Percentiles rank a stretch among this genome's conserved stretches.
These are phyloP conservation scores for Machaerirhynchus nigripectus DNA, from an alignment of 2,113 vertebrate species.

Conservation along the genomic window DNA sequence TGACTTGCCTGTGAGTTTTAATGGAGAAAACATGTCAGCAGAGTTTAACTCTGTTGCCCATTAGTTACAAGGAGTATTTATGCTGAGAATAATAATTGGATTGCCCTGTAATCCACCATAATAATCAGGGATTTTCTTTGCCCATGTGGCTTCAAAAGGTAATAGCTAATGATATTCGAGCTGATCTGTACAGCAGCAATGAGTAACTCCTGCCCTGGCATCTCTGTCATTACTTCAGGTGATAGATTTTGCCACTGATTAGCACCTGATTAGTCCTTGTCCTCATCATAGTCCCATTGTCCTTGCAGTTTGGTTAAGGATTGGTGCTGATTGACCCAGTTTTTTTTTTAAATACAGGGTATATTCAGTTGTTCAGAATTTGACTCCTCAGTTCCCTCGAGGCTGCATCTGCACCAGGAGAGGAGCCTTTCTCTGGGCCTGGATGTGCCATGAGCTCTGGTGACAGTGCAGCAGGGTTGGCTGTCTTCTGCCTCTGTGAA, in stretches of 20 bases:
- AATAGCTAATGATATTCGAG: background rate
- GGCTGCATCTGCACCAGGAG: background rate
- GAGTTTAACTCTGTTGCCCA: background rate
- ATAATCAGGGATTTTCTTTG: constrained; percentile 14
- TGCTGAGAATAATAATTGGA: background rate
- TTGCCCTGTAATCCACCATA: constrained; percentile 14
- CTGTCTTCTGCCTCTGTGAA: background rate
- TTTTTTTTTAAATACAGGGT: background rate
- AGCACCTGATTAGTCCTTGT: background rate
- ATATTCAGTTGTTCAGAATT: background rate
- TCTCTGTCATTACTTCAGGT: background rate
- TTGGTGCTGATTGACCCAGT: background rate
- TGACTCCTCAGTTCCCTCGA: background rate
- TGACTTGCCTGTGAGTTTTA: background rate
- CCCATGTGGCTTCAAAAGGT: background rate
- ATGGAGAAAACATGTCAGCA: background rate
- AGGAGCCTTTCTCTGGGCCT: background rate
- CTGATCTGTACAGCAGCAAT: background rate
- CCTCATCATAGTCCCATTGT: background rate
- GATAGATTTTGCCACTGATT: background rate
- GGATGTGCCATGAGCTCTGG: background rate
- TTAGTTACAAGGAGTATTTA: background rate
- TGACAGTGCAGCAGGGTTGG: background rate
- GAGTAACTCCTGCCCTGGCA: background rate
- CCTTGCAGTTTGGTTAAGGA: background rate